phyloP scores from a whole-genome alignment of 23 tunicate genomes.

The Clavelina lepadiformis region DNA sequence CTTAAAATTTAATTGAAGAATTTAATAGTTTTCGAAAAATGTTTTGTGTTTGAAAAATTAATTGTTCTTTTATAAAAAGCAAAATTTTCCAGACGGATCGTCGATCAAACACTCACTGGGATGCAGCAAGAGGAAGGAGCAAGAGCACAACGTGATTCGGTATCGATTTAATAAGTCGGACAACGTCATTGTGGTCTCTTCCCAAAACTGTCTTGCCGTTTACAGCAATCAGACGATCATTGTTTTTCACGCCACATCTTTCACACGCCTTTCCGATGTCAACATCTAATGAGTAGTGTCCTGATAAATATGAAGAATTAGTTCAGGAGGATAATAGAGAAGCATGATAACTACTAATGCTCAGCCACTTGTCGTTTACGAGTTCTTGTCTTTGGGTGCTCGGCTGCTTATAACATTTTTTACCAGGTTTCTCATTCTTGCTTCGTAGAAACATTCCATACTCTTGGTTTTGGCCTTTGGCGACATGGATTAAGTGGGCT shows the following conservation, averaged over 20 bases:
- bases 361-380: too few species aligned
- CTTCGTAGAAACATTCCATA: conserved; percentile 47
- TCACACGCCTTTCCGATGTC: conserved; percentile 20
- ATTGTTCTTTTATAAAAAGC: too few species aligned
- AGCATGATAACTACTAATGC: too few species aligned
- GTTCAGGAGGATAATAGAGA: too few species aligned
- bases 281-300: conserved; percentile 36
- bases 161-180: conserved; percentile 26
- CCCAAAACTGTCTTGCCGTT: conserved; percentile 32
- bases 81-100: too few species aligned
- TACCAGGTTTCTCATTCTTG: conserved; percentile 23
- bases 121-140: conserved; percentile 21
- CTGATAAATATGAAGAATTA: neutral
- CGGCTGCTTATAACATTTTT: too few species aligned
- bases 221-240: conserved; percentile 56
- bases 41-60: too few species aligned
- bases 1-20: too few species aligned
- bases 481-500: conserved; percentile 37
- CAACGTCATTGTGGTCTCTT: conserved; percentile 35
- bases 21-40: too few species aligned
- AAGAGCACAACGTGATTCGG: conserved; percentile 59
- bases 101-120: conserved; percentile 35
- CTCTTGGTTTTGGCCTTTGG: conserved; percentile 20
- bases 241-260: conserved; percentile 22
- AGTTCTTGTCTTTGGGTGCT: too few species aligned